Base-by-base conservation (phyloP, 2,797 vertebrate species). In the Setipinna tenuifilis region DNA sequence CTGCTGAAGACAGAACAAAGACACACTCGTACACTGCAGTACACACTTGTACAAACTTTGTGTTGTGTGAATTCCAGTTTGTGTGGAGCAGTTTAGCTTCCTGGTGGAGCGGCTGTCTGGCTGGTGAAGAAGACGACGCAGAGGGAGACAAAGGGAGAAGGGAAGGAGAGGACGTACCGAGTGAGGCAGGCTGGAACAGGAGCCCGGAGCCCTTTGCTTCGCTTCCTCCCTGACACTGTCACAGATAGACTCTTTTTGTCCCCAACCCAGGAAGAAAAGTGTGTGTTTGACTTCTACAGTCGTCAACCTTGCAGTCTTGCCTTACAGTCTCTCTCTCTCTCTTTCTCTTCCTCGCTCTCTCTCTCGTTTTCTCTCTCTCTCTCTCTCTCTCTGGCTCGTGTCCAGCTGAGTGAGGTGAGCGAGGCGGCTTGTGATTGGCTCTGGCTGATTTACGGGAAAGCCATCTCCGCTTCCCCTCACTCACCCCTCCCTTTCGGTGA, bases 391-490 rank as follows among this genome's bases (percentile, higher is more conserved):
- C 92, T 89, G 86, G 89, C 88, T 35, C 25, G 62, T 12, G 93
- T 93, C 93, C 94, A 85, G 46, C 0, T 6, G 28, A 75, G 87
- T 23, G 25, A 17, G 2, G 80, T 23, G 59, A 25, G 71, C 23
- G 65, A 59, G 91, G 93, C 89, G 93, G 91, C 93, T 93, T 87
- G 58, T 87, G 82, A 91, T 92, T 90, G 89, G 90, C 88, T 86
- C 82, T 89, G 86, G 87, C 82, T 91, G 92, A 94, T 92, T 96
- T 96, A 95, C 95, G 91, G 95, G 95, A 96, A 96, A 95, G 93
- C 92, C 91, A 92, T 93, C 91, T 93, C 89, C 92, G 88, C 89
- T 95, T 95, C 95, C 94, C 93, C 93, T 92, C 92, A 90, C 82
- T 83, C 31, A 81, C 82, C 87, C 85, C 91, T 90, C 90, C 87